Evolutionary conservation across 2,113 vertebrate genomes (phyloP).

Genomic region (Progne subis): DNA sequence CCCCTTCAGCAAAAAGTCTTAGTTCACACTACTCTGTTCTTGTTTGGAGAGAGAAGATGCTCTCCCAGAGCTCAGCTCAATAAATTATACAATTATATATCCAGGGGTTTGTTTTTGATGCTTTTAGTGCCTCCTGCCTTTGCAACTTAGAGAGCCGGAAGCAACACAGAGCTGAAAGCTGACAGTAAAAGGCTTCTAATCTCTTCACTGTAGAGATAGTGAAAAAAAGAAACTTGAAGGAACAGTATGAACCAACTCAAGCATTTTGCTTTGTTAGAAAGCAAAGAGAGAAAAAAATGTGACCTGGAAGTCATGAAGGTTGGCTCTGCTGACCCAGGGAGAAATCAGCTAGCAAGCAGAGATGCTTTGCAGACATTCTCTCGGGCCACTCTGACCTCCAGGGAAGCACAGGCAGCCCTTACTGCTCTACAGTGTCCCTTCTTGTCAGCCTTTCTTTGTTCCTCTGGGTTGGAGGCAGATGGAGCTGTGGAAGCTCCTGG

Average conservation of each 20-base stretch:
- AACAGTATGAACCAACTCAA: not conserved
- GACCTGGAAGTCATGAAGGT: not conserved
- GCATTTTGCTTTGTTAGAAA: not conserved
- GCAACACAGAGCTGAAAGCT: not conserved
- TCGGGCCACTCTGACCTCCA: not conserved
- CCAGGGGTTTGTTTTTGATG: not conserved
- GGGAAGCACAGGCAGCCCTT: not conserved
- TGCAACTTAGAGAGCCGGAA: not conserved
- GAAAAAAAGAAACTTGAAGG: not conserved
- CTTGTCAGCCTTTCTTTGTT: not conserved
- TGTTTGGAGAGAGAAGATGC: not conserved
- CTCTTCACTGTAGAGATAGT: not conserved
- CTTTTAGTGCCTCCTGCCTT: not conserved
- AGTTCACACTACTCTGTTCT: not conserved
- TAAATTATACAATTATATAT: not conserved
- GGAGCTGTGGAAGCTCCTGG: not conserved
- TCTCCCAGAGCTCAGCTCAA: not conserved
- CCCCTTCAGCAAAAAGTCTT: not conserved
- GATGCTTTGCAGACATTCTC: not conserved
- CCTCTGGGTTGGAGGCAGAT: not conserved
- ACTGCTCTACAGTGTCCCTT: accelerated
- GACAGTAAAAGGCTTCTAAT: not conserved
- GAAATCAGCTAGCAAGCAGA: not conserved
- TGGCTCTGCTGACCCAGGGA: not conserved
- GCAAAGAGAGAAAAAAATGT: not conserved